Conservation (phyloP, 2,113 vertebrate species). For the Indicator indicator region DNA sequence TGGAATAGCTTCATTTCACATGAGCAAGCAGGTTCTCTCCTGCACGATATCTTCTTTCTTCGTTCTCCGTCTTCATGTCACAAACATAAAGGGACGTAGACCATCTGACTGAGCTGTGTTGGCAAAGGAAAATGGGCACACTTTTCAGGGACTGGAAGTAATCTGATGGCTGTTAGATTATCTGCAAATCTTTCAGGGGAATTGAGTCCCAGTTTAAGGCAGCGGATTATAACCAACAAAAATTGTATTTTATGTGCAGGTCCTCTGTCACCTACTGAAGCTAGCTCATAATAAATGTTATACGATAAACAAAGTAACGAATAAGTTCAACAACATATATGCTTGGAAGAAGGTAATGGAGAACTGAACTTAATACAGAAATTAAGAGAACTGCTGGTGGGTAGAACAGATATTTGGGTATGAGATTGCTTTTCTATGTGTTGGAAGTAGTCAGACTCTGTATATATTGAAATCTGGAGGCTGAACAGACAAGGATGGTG, state of each 20-base stretch:
- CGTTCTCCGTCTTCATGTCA: not conserved
- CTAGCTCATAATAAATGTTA: not conserved
- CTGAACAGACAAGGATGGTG: constrained; percentile 40
- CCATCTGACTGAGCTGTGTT: not conserved
- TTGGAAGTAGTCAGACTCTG: constrained; percentile 13
- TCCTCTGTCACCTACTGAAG: not conserved
- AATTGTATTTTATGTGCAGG: not conserved
- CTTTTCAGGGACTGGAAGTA: not conserved
- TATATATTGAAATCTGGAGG: constrained; percentile 31
- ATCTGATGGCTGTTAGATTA: not conserved
- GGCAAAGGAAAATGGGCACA: not conserved
- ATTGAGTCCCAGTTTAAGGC: not conserved
- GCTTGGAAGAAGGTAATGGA: not conserved
- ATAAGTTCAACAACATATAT: not conserved
- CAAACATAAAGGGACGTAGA: not conserved
- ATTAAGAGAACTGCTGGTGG: not conserved
- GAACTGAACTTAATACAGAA: constrained; percentile 3
- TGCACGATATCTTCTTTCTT: not conserved
- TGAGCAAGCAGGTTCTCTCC: not conserved
- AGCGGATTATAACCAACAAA: not conserved
- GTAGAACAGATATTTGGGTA: constrained; percentile 26
- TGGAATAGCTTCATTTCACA: not conserved
- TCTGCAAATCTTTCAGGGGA: not conserved
- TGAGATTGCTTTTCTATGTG: not conserved
- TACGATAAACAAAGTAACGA: not conserved